These are phyloP conservation scores for Calephelis perditalis DNA, from an alignment of 2,888 invertebrate genomes.

Conservation along the genomic window DNA sequence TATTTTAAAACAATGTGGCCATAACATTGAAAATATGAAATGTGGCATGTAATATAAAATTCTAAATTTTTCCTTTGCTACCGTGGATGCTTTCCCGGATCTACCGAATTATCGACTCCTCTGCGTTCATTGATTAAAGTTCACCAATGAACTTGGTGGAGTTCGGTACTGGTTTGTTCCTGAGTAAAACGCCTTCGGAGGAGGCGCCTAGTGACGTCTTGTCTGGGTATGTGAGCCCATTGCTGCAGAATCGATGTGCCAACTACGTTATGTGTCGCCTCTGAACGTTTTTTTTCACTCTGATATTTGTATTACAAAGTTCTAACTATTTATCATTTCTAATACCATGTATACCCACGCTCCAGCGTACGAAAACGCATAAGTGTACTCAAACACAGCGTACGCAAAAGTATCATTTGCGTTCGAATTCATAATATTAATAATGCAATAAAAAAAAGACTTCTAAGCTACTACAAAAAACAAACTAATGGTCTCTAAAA, in stretches of 20 bases:
- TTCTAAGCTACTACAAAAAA: no score
- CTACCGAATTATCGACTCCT: slow-evolving; percentile 41
- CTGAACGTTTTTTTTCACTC: slow-evolving; percentile 25
- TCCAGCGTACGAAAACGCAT: no score
- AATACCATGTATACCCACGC: no score
- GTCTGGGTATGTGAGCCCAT: slow-evolving; percentile 79
- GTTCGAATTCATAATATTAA: no score
- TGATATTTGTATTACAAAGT: slow-evolving; percentile 7
- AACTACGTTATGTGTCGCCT: slow-evolving; percentile 52
- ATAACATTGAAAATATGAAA: no score
- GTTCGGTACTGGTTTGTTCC: slow-evolving; percentile 95
- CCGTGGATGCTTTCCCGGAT: slow-evolving; percentile 69
- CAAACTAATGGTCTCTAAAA: no score
- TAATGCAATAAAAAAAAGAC: no score
- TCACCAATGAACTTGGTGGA: slow-evolving; percentile 97
- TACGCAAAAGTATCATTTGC: no score
- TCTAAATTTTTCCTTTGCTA: slow-evolving; percentile 66
- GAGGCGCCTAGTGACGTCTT: slow-evolving; percentile 86
- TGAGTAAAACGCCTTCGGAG: slow-evolving; percentile 94
- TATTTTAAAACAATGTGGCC: no score
- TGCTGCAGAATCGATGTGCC: slow-evolving; percentile 56
- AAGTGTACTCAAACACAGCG: no score
- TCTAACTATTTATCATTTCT: no score
- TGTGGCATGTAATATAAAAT: slow-evolving; percentile 43
- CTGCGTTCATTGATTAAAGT: slow-evolving; percentile 75